These are phyloP conservation scores for Zoanthus solanderi DNA, from an alignment of 92 coral and sea anemone species.

Conservation along the genomic window DNA sequence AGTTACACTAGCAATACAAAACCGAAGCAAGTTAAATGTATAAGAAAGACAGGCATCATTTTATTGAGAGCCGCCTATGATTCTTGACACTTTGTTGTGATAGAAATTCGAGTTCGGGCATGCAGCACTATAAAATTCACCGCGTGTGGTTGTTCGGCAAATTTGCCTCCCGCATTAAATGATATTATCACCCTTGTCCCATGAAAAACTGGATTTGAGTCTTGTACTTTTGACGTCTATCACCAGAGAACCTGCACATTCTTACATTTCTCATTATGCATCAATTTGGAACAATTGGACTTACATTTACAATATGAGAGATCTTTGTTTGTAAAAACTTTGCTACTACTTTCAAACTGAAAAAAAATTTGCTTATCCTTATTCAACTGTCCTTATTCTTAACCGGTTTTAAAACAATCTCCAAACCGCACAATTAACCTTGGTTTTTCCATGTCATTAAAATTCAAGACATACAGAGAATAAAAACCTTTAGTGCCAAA, in stretches of 20 bases:
- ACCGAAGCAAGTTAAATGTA: no score
- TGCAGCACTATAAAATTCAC: not conserved
- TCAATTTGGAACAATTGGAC: no score
- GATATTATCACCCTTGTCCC: slow-evolving; percentile 31
- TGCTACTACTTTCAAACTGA: not conserved
- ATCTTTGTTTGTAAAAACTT: not conserved
- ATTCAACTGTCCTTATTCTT: not conserved
- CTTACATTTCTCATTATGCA: no score
- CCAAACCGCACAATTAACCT: slow-evolving; percentile 12
- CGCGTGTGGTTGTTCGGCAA: slow-evolving; percentile 37
- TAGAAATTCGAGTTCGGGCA: not conserved
- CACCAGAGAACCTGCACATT: not conserved
- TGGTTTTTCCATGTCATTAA: slow-evolving; percentile 11
- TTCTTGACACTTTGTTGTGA: not conserved
- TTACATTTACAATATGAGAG: no score
- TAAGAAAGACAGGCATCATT: no score
- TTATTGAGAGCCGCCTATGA: not conserved
- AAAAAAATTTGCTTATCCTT: not conserved
- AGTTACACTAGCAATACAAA: no score
- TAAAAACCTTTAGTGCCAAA: not conserved
- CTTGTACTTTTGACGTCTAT: not conserved
- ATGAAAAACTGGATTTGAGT: not conserved
- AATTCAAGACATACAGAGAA: not conserved
- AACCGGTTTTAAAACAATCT: not conserved
- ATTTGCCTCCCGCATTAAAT: slow-evolving; percentile 40